Conservation (phyloP, 2,797 vertebrate genomes). For the Caiman crocodilus region DNA sequence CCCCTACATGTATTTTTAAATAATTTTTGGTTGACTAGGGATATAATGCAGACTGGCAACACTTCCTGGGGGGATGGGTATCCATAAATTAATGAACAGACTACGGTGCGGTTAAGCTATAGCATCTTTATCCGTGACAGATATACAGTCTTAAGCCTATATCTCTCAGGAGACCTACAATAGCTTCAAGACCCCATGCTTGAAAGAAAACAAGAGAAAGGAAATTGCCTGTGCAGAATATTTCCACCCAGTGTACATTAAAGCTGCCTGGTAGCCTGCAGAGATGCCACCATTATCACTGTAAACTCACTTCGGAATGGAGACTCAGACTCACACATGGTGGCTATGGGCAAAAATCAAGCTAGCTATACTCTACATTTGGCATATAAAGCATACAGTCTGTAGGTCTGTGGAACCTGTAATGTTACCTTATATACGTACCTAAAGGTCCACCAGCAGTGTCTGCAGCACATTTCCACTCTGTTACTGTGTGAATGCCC, state of each 20-base stretch:
- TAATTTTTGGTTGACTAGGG: background rate
- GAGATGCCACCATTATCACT: background rate
- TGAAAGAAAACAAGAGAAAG: background rate
- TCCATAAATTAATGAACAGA: background rate
- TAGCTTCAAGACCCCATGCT: background rate
- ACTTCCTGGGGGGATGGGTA: rapidly evolving
- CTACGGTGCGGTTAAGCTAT: background rate
- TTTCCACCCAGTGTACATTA: background rate
- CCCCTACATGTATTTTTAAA: background rate
- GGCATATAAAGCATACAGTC: background rate
- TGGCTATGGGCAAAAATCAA: background rate
- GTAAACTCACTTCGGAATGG: background rate
- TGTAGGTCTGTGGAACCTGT: background rate
- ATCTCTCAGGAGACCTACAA: background rate
- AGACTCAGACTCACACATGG: background rate
- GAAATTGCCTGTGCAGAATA: background rate
- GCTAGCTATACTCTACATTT: background rate
- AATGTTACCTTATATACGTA: background rate
- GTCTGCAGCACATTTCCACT: slow-evolving; percentile 11
- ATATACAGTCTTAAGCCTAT: background rate
- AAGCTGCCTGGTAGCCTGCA: background rate
- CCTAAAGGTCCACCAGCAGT: slow-evolving; percentile 30
- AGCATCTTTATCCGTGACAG: background rate
- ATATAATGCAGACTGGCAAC: background rate
- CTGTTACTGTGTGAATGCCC: background rate